A percentile compares a stretch with the other conserved stretches of the same genome.
phyloP scores from a whole-genome alignment of 2,888 invertebrate species.

The Bombylius discolor region DNA sequence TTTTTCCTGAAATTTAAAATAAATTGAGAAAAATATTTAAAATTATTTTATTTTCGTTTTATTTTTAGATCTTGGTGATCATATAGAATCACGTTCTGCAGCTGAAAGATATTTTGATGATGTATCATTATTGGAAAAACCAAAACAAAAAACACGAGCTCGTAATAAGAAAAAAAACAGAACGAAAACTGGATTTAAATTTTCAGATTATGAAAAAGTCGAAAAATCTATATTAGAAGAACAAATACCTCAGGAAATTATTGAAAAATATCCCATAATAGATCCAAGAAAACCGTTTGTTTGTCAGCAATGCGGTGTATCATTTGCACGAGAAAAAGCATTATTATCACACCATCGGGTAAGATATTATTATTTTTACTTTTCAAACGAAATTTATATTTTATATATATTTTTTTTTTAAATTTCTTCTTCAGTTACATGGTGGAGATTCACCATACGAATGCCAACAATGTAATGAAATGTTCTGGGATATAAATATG shows the following conservation, averaged over 20 bases:
- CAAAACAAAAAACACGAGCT: conserved; percentile 6
- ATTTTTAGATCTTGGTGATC: conserved; percentile 10
- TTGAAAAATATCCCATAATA: conserved; percentile 40
- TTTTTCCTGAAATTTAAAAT: neutral
- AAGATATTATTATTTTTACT: conserved; percentile 8
- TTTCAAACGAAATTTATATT: neutral
- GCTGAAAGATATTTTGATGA: neutral
- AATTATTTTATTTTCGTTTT: too few relatives aligned
- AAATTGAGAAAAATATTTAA: neutral
- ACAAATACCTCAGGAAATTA: neutral
- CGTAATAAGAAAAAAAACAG: conserved; percentile 14
- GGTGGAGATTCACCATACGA: conserved; percentile 69
- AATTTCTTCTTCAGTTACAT: conserved; percentile 43
- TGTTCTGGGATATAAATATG: conserved; percentile 58
- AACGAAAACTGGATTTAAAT: conserved; percentile 9
- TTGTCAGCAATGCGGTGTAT: conserved; percentile 61
- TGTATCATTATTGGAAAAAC: conserved; percentile 4
- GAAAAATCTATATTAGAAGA: conserved; percentile 1
- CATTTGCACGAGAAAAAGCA: conserved; percentile 71
- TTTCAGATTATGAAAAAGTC: conserved; percentile 1
- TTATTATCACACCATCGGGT: conserved; percentile 60
- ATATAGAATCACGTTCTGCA: conserved; percentile 2
- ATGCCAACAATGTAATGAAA: conserved; percentile 65
- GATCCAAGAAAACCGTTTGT: conserved; percentile 70
- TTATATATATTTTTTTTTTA: neutral